phyloP scores from a whole-genome alignment of 2,113 vertebrate genomes.

The Notiomystis cincta region DNA sequence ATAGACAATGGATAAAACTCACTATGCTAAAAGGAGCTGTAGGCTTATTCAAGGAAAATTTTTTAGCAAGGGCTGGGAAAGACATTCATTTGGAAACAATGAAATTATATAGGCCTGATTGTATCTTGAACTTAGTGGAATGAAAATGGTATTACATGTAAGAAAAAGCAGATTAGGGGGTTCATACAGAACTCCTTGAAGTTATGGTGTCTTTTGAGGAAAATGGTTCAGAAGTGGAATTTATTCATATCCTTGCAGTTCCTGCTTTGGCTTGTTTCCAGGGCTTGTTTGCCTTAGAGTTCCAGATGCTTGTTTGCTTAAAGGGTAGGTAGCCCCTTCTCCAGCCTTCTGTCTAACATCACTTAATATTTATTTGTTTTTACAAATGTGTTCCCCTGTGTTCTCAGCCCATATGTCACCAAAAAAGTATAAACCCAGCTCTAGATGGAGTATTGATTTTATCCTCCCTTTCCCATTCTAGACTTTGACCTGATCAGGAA shows the following conservation, averaged over 20 bases:
- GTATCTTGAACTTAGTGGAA: not conserved
- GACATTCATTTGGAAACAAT: not conserved
- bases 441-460: rapidly evolving
- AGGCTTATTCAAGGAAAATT: not conserved
- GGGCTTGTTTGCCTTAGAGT: constrained; percentile 21
- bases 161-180: not conserved
- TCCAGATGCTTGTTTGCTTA: constrained; percentile 32
- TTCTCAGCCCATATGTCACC: not conserved
- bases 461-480: not conserved
- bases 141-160: not conserved
- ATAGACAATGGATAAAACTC: constrained; percentile 16
- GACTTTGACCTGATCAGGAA: not conserved
- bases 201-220: not conserved
- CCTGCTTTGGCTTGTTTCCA: constrained; percentile 27
- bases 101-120: not conserved
- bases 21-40: not conserved
- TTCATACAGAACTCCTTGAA: not conserved
- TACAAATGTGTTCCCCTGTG: not conserved
- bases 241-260: constrained; percentile 2
- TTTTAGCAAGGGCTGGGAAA: not conserved
- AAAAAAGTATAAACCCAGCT: not conserved
- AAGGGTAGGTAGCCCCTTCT: constrained; percentile 29
- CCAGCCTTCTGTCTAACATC: not conserved
- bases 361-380: constrained; percentile 42
- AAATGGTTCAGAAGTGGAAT: not conserved